Percentiles rank a stretch among this genome's conserved stretches.
Evolutionary conservation across 2,797 vertebrate genomes (phyloP).

Genomic region (Sandelia bainsii): DNA sequence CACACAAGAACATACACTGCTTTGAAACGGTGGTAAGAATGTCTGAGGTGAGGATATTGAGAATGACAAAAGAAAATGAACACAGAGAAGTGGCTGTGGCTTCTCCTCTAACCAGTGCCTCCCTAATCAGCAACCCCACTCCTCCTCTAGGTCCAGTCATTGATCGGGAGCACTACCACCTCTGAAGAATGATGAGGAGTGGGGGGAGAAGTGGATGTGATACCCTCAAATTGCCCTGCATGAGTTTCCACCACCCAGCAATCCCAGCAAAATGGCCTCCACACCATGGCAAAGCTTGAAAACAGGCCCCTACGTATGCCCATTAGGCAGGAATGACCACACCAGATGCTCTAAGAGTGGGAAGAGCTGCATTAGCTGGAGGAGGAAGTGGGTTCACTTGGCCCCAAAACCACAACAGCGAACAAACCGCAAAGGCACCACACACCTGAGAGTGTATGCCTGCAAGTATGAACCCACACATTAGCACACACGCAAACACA

Average conservation of each 20-base stretch:
- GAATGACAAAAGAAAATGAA: conserved; percentile 65
- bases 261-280: conserved; percentile 54
- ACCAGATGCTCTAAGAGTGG: conserved; percentile 39
- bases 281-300: conserved; percentile 59
- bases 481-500: background rate
- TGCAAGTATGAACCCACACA: conserved; percentile 16
- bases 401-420: conserved; percentile 55
- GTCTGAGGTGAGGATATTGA: conserved; percentile 65
- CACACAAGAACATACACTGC: conserved; percentile 27
- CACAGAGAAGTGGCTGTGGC: conserved; percentile 63
- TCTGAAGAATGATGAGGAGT: conserved; percentile 55
- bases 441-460: conserved; percentile 50
- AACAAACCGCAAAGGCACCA: conserved; percentile 61
- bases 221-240: conserved; percentile 79
- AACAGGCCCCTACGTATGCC: conserved; percentile 51
- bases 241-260: conserved; percentile 54
- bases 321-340: conserved; percentile 72
- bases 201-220: conserved; percentile 58
- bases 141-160: conserved; percentile 65
- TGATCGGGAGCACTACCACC: conserved; percentile 62
- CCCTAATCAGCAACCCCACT: conserved; percentile 74
- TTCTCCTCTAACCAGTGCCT: conserved; percentile 62
- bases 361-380: conserved; percentile 55
- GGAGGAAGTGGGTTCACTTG: conserved; percentile 64
- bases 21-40: conserved; percentile 49